A percentile compares a stretch with the other conserved stretches of the same genome.
Conservation (phyloP, 2,888 invertebrate genomes). For the Heliothis peltigera region DNA sequence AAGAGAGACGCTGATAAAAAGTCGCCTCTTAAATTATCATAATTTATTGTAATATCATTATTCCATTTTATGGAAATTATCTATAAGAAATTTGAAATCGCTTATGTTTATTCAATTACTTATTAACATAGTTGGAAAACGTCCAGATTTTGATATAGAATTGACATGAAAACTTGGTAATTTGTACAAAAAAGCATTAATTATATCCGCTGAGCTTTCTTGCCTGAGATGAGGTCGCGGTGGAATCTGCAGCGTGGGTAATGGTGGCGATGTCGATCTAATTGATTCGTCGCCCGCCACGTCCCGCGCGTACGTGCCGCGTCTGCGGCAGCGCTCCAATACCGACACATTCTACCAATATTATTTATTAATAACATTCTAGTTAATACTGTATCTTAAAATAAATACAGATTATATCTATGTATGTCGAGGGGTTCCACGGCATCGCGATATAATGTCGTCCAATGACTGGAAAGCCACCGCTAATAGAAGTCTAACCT, state of each 20-base stretch:
- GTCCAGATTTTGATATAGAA: neutral
- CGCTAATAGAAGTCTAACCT: constrained; percentile 27
- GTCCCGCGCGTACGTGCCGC: constrained; percentile 22
- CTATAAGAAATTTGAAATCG: neutral
- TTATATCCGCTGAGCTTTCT: constrained; percentile 30
- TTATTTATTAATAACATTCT: neutral
- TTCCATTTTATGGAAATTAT: neutral
- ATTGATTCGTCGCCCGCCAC: constrained; percentile 68
- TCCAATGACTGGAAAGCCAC: constrained; percentile 12
- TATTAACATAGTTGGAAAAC: neutral
- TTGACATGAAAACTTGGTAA: neutral
- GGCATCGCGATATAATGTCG: constrained; percentile 5
- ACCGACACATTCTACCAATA: constrained; percentile 9
- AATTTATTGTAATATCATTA: neutral
- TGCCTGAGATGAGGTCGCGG: constrained; percentile 24
- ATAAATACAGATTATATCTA: neutral
- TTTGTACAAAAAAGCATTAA: neutral
- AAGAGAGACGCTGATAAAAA: neutral
- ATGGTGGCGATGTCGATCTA: constrained; percentile 68
- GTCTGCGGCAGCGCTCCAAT: constrained; percentile 18
- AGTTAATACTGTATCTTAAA: neutral
- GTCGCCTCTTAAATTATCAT: neutral
- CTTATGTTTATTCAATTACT: neutral
- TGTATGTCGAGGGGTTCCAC: neutral
- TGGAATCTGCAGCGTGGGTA: constrained; percentile 59